Evolutionary conservation across 2,797 vertebrate genomes (phyloP).

Genomic region (Sarcophilus harrisii): DNA sequence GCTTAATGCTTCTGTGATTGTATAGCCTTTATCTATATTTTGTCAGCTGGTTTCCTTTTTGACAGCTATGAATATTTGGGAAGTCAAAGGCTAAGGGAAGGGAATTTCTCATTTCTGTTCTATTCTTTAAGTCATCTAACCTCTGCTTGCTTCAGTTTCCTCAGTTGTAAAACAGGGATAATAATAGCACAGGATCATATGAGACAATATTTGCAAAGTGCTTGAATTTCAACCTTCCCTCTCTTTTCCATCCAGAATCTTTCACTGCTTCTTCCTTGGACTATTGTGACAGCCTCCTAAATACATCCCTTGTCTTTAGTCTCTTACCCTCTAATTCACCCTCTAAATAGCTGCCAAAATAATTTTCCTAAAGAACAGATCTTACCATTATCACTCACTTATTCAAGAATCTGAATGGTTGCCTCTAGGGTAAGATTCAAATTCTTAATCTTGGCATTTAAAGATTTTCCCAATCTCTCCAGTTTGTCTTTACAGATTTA

Average conservation of each 20-base stretch:
- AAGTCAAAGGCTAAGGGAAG: neutral
- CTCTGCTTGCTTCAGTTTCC: neutral
- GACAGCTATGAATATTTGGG: neutral
- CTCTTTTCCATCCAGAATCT: neutral
- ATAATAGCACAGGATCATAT: neutral
- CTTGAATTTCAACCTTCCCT: too few species aligned
- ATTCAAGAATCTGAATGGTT: neutral
- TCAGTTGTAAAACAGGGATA: neutral
- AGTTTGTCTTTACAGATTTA: neutral
- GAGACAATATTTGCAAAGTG: neutral
- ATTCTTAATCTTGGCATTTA: neutral
- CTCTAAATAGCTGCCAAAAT: neutral
- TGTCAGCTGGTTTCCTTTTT: neutral
- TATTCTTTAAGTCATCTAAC: neutral
- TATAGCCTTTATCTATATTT: neutral
- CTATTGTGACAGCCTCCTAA: neutral
- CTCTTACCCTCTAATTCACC: neutral
- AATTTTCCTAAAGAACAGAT: neutral
- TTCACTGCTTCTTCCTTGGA: neutral
- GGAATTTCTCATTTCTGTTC: neutral
- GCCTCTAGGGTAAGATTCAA: neutral
- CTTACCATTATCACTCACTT: neutral
- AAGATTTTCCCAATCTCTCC: neutral
- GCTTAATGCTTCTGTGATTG: too few species aligned
- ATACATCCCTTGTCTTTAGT: neutral